A percentile compares a stretch with the other conserved stretches of the same genome.
phyloP scores from a whole-genome alignment of 1,140 invertebrate species.

The Berghia stephanieae region DNA sequence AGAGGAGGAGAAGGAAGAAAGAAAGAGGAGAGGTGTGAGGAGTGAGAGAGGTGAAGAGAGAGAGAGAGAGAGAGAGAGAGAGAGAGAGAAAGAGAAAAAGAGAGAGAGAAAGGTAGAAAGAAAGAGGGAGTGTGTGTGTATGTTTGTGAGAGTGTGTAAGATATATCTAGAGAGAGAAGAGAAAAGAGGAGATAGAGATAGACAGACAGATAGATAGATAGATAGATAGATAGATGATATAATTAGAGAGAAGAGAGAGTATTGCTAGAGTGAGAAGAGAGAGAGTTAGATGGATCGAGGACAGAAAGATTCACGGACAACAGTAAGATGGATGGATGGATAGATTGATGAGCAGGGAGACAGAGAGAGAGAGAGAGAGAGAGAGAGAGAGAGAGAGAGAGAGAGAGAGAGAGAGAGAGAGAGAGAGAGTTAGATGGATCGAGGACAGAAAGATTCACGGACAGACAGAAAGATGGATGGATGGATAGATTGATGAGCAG shows the following conservation, averaged over 20 bases:
- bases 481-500: background rate
- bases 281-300: background rate
- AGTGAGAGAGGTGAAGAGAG: background rate
- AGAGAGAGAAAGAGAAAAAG: background rate
- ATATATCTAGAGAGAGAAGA: background rate
- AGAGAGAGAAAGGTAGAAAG: background rate
- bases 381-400: background rate
- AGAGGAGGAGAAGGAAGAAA: background rate
- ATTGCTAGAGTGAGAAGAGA: background rate
- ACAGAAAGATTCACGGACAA: background rate
- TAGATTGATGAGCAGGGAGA: background rate
- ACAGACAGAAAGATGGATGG: background rate
- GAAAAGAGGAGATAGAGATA: background rate
- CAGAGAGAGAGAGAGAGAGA: background rate
- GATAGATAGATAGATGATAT: background rate
- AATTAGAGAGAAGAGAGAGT: background rate
- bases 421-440: background rate
- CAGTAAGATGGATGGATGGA: background rate
- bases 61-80: constrained; percentile 7
- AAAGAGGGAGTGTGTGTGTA: background rate
- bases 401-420: background rate
- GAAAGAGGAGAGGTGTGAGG: background rate
- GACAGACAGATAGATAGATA: background rate
- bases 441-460: background rate
- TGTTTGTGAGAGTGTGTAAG: too few species aligned